Base-by-base conservation (phyloP, 1,140 invertebrate genomes). In the Antheraea pernyi region DNA sequence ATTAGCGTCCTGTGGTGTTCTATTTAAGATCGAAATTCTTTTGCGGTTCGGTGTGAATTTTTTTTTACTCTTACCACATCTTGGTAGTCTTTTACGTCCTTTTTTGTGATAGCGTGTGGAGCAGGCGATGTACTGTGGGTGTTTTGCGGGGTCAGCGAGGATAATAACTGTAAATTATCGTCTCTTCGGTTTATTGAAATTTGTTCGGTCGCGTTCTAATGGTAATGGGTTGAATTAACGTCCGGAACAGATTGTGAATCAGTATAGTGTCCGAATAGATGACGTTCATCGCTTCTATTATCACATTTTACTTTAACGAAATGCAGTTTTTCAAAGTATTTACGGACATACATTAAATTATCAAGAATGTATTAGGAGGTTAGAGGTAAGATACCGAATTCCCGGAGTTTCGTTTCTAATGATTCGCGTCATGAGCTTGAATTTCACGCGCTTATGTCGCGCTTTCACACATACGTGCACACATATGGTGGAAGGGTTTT, bases 131-230 rank as follows among this genome's bases (percentile, higher is more conserved):
- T 86, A 82, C 85, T 78, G 88, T 91, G 88, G 88, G 88, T 90
- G 88, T 91, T 91, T 90, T 87, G 88, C 89, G 88, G 89, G 89
- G 88, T 91, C 88, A 91, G 77, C 77, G 84, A 82, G 80, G 88
- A 86, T 91, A 91, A 91, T 91, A 91, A 91, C 88, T 86, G 89
- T 91, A 91, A 91, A 91, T 91, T 91, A 91, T 89, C 82, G 85
- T 86, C 83, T 82, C 83, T 73, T 84, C 80, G 80, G 72, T 82
- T 90, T 91, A 91, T 91, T 91, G 87, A 91, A 91, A 89, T 88
- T 80, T 76, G 85, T 79, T 67, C 73, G 80, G 85, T 85, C 84
- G 77, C 75, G 77, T 84, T 83, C 85, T 87, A 90, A 89, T 86
- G 83, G 82, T 87, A 90, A 89, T 86, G 83, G 82, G 78, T 67